Base-by-base conservation (phyloP, 2,888 invertebrate genomes). In the Calameuta filiformis region DNA sequence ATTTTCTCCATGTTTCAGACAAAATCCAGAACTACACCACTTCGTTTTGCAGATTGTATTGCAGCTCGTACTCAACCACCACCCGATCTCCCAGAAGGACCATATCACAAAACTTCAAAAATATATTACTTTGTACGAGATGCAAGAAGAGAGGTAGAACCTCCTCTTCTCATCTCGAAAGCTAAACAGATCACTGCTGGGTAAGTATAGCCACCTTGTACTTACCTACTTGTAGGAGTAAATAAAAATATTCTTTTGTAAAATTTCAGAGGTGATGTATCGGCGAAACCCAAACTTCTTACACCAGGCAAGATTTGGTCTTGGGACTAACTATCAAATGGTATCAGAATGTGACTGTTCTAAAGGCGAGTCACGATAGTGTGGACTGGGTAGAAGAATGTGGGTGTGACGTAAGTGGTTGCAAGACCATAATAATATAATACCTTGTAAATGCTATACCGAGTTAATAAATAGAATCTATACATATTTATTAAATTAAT, bases 81-180 rank as follows among this genome's bases (percentile, higher is more conserved):
- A 30, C 98, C 98, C 73, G 91, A 93, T 77, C 90, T 98, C 76
- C 98, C 97, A 33, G 96, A 95, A 81, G 98, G 98, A 12, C 95
- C 96, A 2, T 93, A 95, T 40, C 96, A 97, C 91, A 94, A 95
- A 87, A 93, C 97, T 80, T 94, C 95, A 23, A 94, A 94, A 74
- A 98, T 98, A 91, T 97, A 98, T 90, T 98, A 99, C 88, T 96
- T 93, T 88, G 92, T 93, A 0, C 94, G 98, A 79, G 98, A 99
- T 93, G 97, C 93, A 0, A 94, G 98, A 75, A 94, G 97, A 78
- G 95, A 96, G 89, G 96, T 96, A 4, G 84, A 90, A 15, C 97
- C 96, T 3, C 96, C 97, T 0, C 77, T 92, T 69, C 91, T 94
- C 74, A 86, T 96, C 37, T 93, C 92, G 23, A 86, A 89, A 79